Percentiles rank a stretch among this genome's conserved stretches.
These are phyloP conservation scores for Tichodroma muraria DNA, from an alignment of 2,113 vertebrate species.

Conservation along the genomic window DNA sequence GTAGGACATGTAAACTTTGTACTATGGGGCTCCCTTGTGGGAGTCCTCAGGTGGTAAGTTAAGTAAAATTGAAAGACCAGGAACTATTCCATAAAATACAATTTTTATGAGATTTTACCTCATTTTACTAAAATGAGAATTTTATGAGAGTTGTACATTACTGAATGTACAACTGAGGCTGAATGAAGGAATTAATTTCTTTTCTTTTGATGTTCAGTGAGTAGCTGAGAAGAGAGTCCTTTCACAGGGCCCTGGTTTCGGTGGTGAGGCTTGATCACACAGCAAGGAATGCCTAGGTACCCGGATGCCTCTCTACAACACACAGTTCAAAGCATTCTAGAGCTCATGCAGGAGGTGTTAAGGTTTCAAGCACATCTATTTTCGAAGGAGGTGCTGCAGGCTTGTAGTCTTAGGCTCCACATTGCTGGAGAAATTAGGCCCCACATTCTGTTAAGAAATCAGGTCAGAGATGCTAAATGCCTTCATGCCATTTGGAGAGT, in stretches of 20 bases:
- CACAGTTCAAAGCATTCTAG: conserved; percentile 20
- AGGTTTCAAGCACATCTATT: not conserved
- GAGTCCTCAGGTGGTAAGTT: not conserved
- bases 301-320: not conserved
- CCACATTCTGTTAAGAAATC: not conserved
- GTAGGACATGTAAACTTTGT: not conserved
- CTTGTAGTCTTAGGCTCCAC: not conserved
- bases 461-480: not conserved
- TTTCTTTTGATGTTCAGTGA: not conserved
- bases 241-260: not conserved
- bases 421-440: not conserved
- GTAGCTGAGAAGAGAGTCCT: not conserved
- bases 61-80: not conserved
- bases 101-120: not conserved
- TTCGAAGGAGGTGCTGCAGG: not conserved
- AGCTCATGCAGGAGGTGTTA: not conserved
- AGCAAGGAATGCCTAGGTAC: not conserved
- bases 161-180: not conserved
- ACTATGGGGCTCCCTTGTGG: not conserved
- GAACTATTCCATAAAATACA: not conserved
- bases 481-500: not conserved
- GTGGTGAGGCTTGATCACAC: not conserved
- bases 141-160: too few species aligned
- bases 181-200: not conserved
- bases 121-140: too few species aligned